These are phyloP conservation scores for Buphagus erythrorhynchus DNA, from an alignment of 2,797 vertebrate genomes.

Conservation along the genomic window DNA sequence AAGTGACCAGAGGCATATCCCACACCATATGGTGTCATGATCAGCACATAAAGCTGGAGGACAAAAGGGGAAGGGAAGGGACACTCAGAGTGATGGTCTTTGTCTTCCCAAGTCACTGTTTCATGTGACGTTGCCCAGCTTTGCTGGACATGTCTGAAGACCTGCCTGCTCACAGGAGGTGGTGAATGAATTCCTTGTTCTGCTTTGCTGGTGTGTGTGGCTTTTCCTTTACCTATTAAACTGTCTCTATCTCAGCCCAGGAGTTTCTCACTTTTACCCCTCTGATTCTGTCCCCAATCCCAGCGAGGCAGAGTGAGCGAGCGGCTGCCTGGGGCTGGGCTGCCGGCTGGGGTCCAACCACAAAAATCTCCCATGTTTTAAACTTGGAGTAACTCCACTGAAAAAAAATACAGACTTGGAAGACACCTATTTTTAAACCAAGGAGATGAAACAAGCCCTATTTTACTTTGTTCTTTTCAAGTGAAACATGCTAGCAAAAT, in stretches of 20 bases:
- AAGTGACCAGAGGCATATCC: background rate
- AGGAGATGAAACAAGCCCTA: background rate
- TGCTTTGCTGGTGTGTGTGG: background rate
- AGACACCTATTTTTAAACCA: background rate
- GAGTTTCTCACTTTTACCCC: background rate
- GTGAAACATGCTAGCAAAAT: background rate
- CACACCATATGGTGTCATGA: background rate
- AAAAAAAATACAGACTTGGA: background rate
- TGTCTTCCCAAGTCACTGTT: background rate
- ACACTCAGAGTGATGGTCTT: background rate
- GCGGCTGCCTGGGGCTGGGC: background rate
- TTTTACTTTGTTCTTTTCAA: background rate
- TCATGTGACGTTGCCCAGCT: accelerated
- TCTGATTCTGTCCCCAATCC: background rate
- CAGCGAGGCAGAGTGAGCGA: background rate
- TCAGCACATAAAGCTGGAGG: background rate
- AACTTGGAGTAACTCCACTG: background rate
- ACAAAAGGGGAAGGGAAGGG: background rate
- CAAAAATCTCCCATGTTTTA: background rate
- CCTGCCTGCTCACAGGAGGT: background rate
- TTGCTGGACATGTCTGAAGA: background rate
- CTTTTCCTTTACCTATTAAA: background rate
- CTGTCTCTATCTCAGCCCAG: background rate
- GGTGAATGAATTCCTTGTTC: background rate
- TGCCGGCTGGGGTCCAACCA: background rate